Base-by-base conservation (phyloP, 2,113 vertebrate genomes). In the Gallinago jamesoni region DNA sequence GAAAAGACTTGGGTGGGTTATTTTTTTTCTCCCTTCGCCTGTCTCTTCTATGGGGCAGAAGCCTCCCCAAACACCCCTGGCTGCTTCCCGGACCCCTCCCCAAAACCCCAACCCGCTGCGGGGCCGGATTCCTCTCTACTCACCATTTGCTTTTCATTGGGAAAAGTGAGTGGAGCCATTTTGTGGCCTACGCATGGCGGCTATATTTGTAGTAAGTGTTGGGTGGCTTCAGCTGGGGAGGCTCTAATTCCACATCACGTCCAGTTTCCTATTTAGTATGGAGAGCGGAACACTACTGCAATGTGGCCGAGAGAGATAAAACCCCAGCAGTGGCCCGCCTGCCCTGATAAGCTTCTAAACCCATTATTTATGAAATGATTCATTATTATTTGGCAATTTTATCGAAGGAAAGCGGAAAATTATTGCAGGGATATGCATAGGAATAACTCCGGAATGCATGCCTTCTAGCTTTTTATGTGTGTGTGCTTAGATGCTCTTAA, bases 361-460 rank as follows among this genome's bases (percentile, higher is more conserved):
- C 98, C 98, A 99, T 99, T 99, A 99, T 98, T 99, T 99, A 99
- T 99, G 98, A 99, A 99, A 99, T 98, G 98, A 99, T 99, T 99
- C 98, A 99, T 98, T 99, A 99, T 99, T 99, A 99, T 98, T 98
- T 98, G 98, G 98, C 98, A 98, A 98, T 98, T 98, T 98, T 98
- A 98, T 98, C 98, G 98, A 98, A 98, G 98, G 98, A 98, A 98
- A 98, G 98, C 98, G 98, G 98, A 97, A 96, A 98, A 98, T 98
- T 97, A 98, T 98, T 97, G 97, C 97, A 87, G 95, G 98, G 97
- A 97, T 97, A 98, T 97, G 97, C 97, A 97, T 96, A 97, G 97
- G 97, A 96, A 96, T 96, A 96, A 97, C 97, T 98, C 94, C 94
- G 96, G 97, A 97, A 97, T 97, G 97, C 97, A 94, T 92, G 96